Evolutionary conservation across 2,113 vertebrate genomes (phyloP).

Genomic region (Tylochromis polylepis): DNA sequence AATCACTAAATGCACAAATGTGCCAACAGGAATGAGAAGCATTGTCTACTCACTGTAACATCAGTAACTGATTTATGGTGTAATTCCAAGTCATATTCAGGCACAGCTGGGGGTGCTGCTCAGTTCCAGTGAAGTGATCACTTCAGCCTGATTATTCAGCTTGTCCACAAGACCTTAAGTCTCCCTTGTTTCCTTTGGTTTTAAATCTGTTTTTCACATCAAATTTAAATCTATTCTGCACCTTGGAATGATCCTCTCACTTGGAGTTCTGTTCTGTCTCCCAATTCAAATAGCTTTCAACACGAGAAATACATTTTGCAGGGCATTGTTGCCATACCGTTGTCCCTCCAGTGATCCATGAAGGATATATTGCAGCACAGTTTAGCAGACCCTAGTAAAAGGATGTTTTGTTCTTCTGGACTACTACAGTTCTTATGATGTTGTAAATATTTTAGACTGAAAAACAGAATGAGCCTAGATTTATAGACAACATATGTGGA

Average conservation of each 20-base stretch:
- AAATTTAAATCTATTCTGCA: conserved; percentile 21
- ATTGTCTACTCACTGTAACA: background rate
- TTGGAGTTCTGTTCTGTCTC: conserved; percentile 6
- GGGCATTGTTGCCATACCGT: conserved; percentile 15
- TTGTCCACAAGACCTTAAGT: background rate
- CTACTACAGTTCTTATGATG: background rate
- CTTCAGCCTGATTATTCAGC: conserved; percentile 2
- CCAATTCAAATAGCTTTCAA: conserved; percentile 43
- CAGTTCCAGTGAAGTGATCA: conserved; percentile 6
- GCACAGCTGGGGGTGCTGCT: background rate
- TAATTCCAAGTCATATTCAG: background rate
- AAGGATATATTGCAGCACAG: conserved; percentile 6
- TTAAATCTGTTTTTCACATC: conserved; percentile 49
- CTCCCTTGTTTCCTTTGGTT: conserved; percentile 12
- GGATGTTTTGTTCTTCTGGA: background rate
- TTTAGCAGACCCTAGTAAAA: conserved; percentile 8
- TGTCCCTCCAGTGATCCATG: conserved; percentile 5
- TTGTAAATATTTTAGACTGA: background rate
- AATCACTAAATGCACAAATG: background rate
- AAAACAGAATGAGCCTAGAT: background rate
- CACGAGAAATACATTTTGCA: background rate
- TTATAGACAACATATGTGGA: background rate
- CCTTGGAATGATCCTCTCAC: conserved; percentile 31
- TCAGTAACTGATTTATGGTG: background rate
- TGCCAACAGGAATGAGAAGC: background rate